Evolutionary conservation across 2,113 vertebrate species (phyloP).

Genomic region (Scytalopus superciliaris): DNA sequence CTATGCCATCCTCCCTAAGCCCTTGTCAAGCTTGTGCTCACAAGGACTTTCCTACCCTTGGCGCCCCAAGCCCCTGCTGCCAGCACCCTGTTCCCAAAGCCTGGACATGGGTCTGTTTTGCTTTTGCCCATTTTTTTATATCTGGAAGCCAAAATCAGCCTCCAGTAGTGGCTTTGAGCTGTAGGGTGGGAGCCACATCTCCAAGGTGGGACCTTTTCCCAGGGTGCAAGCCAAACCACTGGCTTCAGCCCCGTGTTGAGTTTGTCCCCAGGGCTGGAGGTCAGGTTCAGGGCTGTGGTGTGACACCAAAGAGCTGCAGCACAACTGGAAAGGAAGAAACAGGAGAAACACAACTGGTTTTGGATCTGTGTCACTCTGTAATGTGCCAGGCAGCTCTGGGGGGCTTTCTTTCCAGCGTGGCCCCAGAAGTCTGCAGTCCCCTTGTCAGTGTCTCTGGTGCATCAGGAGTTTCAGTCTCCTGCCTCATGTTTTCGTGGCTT

Average conservation of each 20-base stretch:
- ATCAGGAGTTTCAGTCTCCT: not conserved
- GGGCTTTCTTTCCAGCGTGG: not conserved
- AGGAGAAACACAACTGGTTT: not conserved
- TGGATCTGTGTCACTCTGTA: not conserved
- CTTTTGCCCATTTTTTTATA: not conserved
- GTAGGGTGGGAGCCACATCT: not conserved
- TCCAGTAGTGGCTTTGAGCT: not conserved
- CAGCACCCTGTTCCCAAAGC: not conserved
- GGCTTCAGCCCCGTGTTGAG: not conserved
- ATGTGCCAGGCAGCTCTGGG: fast-evolving
- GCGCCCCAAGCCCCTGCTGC: not conserved
- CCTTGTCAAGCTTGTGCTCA: not conserved
- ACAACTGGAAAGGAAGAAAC: not conserved
- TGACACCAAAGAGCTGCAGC: not conserved
- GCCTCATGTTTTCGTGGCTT: not conserved
- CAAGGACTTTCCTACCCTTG: not conserved
- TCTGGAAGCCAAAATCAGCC: not conserved
- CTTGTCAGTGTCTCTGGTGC: not conserved
- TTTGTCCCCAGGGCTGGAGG: not conserved
- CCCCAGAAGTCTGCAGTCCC: not conserved
- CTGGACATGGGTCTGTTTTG: not conserved
- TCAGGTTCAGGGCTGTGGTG: not conserved
- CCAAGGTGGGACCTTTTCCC: not conserved
- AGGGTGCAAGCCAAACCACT: not conserved
- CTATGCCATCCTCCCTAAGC: not conserved